Conservation (phyloP, 2,888 invertebrate species). For the Hypomecis atomaria region DNA sequence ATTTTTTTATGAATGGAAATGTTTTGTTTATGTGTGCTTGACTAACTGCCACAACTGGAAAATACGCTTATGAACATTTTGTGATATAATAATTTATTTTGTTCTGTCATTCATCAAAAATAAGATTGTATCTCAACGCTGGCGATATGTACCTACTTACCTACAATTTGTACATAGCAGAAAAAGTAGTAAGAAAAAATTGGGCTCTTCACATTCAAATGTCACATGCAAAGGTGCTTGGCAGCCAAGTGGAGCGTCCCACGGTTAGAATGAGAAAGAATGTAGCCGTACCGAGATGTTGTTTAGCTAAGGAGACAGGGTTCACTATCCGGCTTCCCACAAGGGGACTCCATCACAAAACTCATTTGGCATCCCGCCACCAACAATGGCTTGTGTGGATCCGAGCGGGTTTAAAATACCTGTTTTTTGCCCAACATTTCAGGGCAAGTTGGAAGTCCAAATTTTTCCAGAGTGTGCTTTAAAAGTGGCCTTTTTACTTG, state of each 20-base stretch:
- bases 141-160: background rate
- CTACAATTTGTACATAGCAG: background rate
- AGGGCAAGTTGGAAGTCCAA: conserved; percentile 66
- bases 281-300: conserved; percentile 54
- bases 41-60: background rate
- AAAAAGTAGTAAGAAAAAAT: conserved; percentile 19
- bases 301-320: conserved; percentile 62
- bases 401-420: conserved; percentile 77
- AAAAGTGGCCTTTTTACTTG: conserved; percentile 7
- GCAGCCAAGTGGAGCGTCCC: conserved; percentile 31
- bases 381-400: conserved; percentile 73
- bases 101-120: background rate
- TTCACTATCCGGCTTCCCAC: conserved; percentile 69
- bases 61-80: background rate
- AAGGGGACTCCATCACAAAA: conserved; percentile 78
- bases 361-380: conserved; percentile 84
- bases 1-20: conserved; percentile 19
- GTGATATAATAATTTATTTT: background rate
- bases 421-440: conserved; percentile 60
- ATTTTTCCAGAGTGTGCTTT: conserved; percentile 45
- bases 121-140: background rate
- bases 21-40: conserved; percentile 5
- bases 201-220: conserved; percentile 29
- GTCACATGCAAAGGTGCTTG: conserved; percentile 33
- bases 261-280: conserved; percentile 33